These are phyloP conservation scores for Lacanobia oleracea DNA, from an alignment of 2,888 invertebrate genomes.

Conservation along the genomic window DNA sequence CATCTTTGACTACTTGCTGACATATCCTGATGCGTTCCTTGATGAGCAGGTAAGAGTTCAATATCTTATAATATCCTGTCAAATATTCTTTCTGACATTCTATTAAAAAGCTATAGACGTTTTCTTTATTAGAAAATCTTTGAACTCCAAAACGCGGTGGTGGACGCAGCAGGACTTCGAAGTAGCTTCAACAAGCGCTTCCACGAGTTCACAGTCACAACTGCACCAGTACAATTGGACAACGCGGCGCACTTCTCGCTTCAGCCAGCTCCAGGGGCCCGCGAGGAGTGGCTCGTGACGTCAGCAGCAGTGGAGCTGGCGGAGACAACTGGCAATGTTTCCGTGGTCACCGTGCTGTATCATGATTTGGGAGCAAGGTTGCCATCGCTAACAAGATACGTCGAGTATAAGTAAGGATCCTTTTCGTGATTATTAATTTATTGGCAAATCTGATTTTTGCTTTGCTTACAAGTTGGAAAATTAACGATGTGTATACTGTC, in stretches of 20 bases:
- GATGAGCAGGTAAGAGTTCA: slow-evolving; percentile 92
- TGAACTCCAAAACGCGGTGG: slow-evolving; percentile 84
- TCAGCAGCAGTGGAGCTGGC: slow-evolving; percentile 83
- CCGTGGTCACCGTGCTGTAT: slow-evolving; percentile 91
- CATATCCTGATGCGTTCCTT: slow-evolving; percentile 92
- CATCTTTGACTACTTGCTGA: slow-evolving; percentile 84
- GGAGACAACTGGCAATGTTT: slow-evolving; percentile 77
- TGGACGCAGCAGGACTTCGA: slow-evolving; percentile 81
- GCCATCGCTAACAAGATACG: slow-evolving; percentile 90
- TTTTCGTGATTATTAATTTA: neutral
- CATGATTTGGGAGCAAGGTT: slow-evolving; percentile 92
- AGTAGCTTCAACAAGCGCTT: slow-evolving; percentile 75
- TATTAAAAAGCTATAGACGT: neutral
- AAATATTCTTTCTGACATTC: neutral
- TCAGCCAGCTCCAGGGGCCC: slow-evolving; percentile 64
- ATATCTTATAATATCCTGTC: neutral
- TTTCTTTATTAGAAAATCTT: slow-evolving; percentile 81
- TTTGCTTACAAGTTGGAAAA: too few relatives aligned
- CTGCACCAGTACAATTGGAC: slow-evolving; percentile 78
- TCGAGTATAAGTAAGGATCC: slow-evolving; percentile 90
- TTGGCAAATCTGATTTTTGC: too few relatives aligned
- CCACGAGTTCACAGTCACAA: slow-evolving; percentile 80
- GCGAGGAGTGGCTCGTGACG: slow-evolving; percentile 81
- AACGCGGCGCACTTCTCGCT: slow-evolving; percentile 82
- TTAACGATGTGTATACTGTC: neutral